Evolutionary conservation across 2,888 invertebrate genomes (phyloP).

Genomic region (Apodemia duryi): DNA sequence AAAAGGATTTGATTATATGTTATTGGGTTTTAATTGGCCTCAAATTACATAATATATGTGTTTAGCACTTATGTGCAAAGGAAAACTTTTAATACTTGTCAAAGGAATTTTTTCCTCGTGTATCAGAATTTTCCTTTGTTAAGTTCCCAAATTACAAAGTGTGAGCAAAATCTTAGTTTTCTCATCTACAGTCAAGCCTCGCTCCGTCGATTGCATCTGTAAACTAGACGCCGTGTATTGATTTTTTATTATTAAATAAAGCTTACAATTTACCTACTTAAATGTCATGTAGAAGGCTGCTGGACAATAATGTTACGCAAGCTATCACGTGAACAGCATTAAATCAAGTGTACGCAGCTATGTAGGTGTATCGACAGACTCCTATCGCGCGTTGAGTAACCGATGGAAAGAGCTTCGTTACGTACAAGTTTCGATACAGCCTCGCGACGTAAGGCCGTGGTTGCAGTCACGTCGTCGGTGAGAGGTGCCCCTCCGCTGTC

Average conservation of each 20-base stretch:
- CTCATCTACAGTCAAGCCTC: constrained; percentile 14
- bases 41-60: too few relatives aligned
- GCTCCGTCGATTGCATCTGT: constrained; percentile 4
- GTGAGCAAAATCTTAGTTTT: constrained; percentile 26
- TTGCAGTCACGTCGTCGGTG: constrained; percentile 76
- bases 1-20: too few relatives aligned
- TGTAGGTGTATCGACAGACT: constrained; percentile 61
- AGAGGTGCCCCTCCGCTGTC: constrained; percentile 73
- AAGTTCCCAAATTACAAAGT: constrained; percentile 6
- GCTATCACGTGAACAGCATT: constrained; percentile 64
- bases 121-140: too few relatives aligned
- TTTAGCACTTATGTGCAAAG: too few relatives aligned
- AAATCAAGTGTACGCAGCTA: constrained; percentile 45
- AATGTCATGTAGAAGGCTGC: constrained; percentile 28
- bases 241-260: constrained; percentile 13
- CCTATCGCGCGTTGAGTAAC: constrained; percentile 73
- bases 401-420: constrained; percentile 74
- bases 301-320: constrained; percentile 65
- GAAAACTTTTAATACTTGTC: too few relatives aligned
- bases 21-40: too few relatives aligned
- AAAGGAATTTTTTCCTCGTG: too few relatives aligned
- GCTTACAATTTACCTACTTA: constrained; percentile 14
- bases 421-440: constrained; percentile 77
- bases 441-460: constrained; percentile 77
- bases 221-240: constrained; percentile 9